A percentile compares a stretch with the other conserved stretches of the same genome.
Evolutionary conservation across 1,140 invertebrate genomes (phyloP).

Genomic region (Lepidurus couesii): DNA sequence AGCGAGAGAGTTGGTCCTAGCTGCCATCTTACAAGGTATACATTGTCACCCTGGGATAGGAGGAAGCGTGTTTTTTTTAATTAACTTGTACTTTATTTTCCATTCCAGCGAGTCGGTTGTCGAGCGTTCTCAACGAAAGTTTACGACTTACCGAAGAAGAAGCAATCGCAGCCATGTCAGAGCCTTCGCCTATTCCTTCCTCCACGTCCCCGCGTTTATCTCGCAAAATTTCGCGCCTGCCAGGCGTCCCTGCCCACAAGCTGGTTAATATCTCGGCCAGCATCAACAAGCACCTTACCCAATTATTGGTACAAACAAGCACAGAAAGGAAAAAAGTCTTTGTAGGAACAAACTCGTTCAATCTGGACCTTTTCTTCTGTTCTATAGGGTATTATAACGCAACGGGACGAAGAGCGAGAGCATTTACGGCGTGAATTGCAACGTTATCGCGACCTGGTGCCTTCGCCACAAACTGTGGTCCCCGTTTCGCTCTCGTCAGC

Average conservation of each 20-base stretch:
- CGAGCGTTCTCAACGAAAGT: slow-evolving; percentile 50
- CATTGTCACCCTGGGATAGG: slow-evolving; percentile 11
- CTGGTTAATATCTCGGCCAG: slow-evolving; percentile 50
- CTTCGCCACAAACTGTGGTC: neutral
- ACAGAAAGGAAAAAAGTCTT: slow-evolving; percentile 27
- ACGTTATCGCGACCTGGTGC: slow-evolving; percentile 61
- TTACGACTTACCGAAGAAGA: slow-evolving; percentile 52
- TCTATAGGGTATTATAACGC: slow-evolving; percentile 61
- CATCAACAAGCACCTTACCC: slow-evolving; percentile 53
- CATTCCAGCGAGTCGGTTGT: slow-evolving; percentile 49
- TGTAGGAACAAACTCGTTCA: slow-evolving; percentile 11
- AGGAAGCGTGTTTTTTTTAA: slow-evolving; percentile 27
- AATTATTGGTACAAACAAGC: slow-evolving; percentile 49
- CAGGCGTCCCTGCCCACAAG: slow-evolving; percentile 50
- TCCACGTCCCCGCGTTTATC: slow-evolving; percentile 40
- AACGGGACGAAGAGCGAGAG: slow-evolving; percentile 67
- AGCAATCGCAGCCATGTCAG: slow-evolving; percentile 41
- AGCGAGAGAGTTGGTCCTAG: slow-evolving; percentile 61
- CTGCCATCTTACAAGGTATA: slow-evolving; percentile 64
- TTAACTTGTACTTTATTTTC: slow-evolving; percentile 25
- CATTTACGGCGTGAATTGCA: slow-evolving; percentile 63
- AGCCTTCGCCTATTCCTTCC: slow-evolving; percentile 38
- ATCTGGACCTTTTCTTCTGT: slow-evolving; percentile 26
- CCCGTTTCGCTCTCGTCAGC: neutral
- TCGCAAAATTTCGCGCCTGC: slow-evolving; percentile 43